These are phyloP conservation scores for Tamandua tetradactyla DNA, from an alignment of 2,797 vertebrate species.

Conservation along the genomic window DNA sequence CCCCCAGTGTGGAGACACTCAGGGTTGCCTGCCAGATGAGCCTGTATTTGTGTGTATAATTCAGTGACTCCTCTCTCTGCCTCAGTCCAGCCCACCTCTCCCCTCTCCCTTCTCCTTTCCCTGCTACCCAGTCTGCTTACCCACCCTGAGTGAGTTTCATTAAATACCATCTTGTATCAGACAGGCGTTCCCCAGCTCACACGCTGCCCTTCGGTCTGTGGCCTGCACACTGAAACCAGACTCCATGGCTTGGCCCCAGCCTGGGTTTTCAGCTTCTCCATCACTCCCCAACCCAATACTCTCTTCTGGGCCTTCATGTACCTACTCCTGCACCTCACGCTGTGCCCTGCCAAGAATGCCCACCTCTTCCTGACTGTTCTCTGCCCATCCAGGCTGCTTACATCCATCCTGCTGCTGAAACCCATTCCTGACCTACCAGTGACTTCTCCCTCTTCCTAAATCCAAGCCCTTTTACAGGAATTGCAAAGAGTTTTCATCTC, in stretches of 20 bases:
- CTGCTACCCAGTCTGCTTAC: neutral
- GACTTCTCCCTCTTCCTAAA: neutral
- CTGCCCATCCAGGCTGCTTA: neutral
- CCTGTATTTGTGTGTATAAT: neutral
- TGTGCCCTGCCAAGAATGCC: neutral
- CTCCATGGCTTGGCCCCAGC: neutral
- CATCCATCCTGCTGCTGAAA: neutral
- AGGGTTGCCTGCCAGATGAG: neutral
- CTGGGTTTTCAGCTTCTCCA: neutral
- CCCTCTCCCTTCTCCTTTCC: neutral
- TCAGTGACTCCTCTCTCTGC: neutral
- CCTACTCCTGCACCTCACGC: neutral
- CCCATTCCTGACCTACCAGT: neutral
- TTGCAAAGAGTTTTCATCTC: neutral
- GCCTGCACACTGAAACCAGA: neutral
- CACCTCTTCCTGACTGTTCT: neutral
- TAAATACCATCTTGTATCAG: neutral
- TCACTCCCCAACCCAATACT: neutral
- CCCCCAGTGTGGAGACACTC: neutral
- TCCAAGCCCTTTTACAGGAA: neutral
- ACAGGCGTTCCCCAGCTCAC: neutral
- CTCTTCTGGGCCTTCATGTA: neutral
- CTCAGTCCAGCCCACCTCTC: neutral
- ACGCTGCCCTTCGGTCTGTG: neutral
- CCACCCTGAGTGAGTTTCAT: neutral